These are phyloP conservation scores for Anodontia alba DNA, from an alignment of 2,888 invertebrate genomes.

Conservation along the genomic window DNA sequence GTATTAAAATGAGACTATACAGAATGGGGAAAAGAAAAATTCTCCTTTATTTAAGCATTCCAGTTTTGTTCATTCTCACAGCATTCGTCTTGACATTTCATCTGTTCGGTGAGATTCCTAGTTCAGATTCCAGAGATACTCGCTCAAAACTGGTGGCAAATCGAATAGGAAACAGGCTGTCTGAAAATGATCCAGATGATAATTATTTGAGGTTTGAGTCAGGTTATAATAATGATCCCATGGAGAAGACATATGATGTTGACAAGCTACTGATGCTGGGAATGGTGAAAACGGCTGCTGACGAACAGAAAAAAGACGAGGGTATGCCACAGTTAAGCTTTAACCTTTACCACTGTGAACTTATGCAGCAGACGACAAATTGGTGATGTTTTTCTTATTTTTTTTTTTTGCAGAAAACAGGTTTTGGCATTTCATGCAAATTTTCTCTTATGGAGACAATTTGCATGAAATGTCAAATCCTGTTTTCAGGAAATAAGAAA, in stretches of 20 bases:
- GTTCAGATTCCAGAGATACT: neutral
- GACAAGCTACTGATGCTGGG: constrained; percentile 70
- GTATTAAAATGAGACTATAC: constrained; percentile 13
- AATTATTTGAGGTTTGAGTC: constrained; percentile 5
- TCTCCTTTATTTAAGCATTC: constrained; percentile 28
- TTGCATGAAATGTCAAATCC: too few species aligned
- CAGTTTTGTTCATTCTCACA: constrained; percentile 39
- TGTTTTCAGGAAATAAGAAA: too few species aligned
- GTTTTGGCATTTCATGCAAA: too few species aligned
- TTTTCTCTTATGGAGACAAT: too few species aligned
- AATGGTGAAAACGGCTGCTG: constrained; percentile 72
- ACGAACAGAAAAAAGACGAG: constrained; percentile 87
- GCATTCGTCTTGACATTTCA: constrained; percentile 41
- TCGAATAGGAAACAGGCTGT: neutral
- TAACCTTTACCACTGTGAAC: neutral
- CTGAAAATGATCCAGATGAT: neutral
- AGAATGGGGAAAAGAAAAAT: constrained; percentile 24
- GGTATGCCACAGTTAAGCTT: constrained; percentile 87
- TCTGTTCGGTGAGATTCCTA: constrained; percentile 7
- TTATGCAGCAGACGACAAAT: too few species aligned
- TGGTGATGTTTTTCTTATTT: too few species aligned
- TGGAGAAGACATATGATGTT: constrained; percentile 53
- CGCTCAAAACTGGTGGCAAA: constrained; percentile 3
- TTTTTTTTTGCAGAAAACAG: too few species aligned
- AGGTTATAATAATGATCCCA: constrained; percentile 22